These are phyloP conservation scores for Kudoa iwatai DNA, from an alignment of 30 jellyfish, hydroid and myxozoan species.

Conservation along the genomic window DNA sequence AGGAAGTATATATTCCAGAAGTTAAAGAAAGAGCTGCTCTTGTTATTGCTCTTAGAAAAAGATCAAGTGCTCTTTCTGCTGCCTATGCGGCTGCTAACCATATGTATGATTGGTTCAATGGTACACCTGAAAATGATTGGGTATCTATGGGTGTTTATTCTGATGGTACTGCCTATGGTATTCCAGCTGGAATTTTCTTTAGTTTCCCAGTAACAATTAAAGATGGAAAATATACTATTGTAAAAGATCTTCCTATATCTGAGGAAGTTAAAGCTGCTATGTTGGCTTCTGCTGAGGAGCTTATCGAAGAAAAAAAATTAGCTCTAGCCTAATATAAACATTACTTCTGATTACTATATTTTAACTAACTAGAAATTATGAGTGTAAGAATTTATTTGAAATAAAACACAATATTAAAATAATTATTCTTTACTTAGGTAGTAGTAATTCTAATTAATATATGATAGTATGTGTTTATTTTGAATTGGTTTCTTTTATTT, in stretches of 20 bases:
- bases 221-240: neutral
- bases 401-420: too few species aligned
- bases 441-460: too few species aligned
- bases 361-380: too few species aligned
- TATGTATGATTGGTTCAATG: neutral
- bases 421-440: too few species aligned
- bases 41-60: neutral
- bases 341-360: too few species aligned
- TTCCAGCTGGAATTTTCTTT: neutral
- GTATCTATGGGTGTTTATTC: neutral
- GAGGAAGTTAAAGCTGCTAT: neutral
- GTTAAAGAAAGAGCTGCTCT: neutral
- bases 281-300: neutral
- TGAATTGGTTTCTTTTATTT: too few species aligned
- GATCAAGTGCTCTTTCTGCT: neutral
- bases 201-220: neutral
- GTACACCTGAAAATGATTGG: neutral
- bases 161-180: neutral
- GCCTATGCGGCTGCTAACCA: slow-evolving; percentile 1
- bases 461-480: too few species aligned
- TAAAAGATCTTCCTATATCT: neutral
- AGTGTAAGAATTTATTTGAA: too few species aligned
- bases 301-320: neutral
- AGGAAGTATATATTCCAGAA: neutral
- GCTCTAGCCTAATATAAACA: too few species aligned